Base-by-base conservation (phyloP, 2,797 vertebrate genomes). In the Xenentodon cancila region DNA sequence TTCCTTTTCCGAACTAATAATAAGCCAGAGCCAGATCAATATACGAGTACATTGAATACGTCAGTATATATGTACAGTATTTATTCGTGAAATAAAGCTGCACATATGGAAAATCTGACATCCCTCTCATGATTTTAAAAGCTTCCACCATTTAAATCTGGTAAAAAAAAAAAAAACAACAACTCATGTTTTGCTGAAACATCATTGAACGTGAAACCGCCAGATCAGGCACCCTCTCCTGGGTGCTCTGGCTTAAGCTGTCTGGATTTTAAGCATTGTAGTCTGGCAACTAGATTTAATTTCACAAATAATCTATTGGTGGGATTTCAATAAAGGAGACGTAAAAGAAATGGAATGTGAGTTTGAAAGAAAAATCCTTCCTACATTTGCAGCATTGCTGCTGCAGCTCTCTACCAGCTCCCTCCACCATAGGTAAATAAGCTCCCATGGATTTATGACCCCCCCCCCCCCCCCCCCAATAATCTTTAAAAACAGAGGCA, bases 401-500 rank as follows among this genome's bases (percentile, higher is more conserved):
- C 30, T 67, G 56, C 34, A 56, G 73, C 65, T 56, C 62, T 21
- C n/a, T 40, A 34, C 30, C 56, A 57, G 75, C 69, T 65, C 51
- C 64, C 62, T 69, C 75, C 75, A 67, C 53, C 51, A 58, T 71
- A 81, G 79, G 73, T 87, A 89, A 85, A 90, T 80, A 79, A 81
- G 63, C 63, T 64, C 54, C 27, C 21, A 25, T 53, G 65, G 79
- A 87, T 86, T 85, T 85, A 87, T 79, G 66, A 52, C 64, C 58
- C 9, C 30, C 5, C 46, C 56, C 64, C 18, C 58, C 55, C 46
- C 22, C 47, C 45, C 22, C 21, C 40, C 20, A 30, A 84, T 91
- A 88, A 90, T 91, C 84, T 86, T 76, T 72, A 15, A 61, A 64
- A 37, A 82, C 70, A 73, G 62, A 78, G 37, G 64, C 85, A 69